These are phyloP conservation scores for Leuciscus waleckii DNA, from an alignment of 2,797 vertebrate genomes.

Conservation along the genomic window DNA sequence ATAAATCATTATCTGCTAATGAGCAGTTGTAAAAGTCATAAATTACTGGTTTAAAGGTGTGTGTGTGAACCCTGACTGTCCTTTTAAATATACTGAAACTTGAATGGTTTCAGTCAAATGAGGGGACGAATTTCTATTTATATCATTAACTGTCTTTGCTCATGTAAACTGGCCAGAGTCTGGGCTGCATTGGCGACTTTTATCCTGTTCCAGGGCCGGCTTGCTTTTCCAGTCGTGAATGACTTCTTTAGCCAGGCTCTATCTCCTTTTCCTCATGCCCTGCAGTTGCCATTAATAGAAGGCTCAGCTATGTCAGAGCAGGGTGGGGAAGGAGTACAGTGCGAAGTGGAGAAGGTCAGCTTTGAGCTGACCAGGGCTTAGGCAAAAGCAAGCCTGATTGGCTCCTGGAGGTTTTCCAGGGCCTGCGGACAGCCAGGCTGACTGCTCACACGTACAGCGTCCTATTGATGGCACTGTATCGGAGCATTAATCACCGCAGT, in stretches of 20 bases:
- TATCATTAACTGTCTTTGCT: neutral
- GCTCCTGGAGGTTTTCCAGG: constrained; percentile 48
- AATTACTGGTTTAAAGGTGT: neutral
- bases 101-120: neutral
- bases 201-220: constrained; percentile 24
- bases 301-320: constrained; percentile 46
- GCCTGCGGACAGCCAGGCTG: constrained; percentile 40
- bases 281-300: constrained; percentile 53
- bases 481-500: constrained; percentile 51
- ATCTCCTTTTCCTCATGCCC: constrained; percentile 19
- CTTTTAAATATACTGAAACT: neutral
- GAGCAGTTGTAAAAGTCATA: neutral
- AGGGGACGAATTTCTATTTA: neutral
- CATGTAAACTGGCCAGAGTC: constrained; percentile 13
- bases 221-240: constrained; percentile 33
- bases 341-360: constrained; percentile 44
- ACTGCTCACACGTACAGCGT: constrained; percentile 1
- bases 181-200: neutral
- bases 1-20: neutral
- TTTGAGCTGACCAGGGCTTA: constrained; percentile 37
- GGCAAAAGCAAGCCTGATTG: constrained; percentile 38
- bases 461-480: constrained; percentile 40
- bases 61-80: neutral
- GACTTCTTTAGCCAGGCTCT: constrained; percentile 41
- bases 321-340: constrained; percentile 34